Percentiles rank a stretch among this genome's conserved stretches.
Evolutionary conservation across 2,113 vertebrate species (phyloP).

Genomic region (Neogobius melanostomus): DNA sequence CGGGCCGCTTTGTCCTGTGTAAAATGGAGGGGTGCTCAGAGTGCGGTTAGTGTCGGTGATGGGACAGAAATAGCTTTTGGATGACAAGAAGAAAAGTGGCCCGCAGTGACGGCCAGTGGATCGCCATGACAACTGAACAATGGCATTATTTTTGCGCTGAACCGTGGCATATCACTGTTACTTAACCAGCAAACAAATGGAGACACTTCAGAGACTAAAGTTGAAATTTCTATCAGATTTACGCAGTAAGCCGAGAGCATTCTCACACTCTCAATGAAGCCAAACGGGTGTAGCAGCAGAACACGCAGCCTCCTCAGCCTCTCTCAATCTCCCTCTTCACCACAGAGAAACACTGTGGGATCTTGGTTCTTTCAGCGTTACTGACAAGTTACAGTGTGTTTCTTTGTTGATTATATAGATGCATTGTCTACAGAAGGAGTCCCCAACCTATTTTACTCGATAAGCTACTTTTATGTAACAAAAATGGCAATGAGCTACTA

Average conservation of each 20-base stretch:
- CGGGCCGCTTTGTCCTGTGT: constrained; percentile 10
- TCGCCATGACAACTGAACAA: constrained; percentile 18
- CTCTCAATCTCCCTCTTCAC: neutral
- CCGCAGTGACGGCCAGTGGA: neutral
- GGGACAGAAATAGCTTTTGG: constrained; percentile 8
- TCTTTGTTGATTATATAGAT: no score
- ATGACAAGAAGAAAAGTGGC: neutral
- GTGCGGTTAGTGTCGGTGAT: constrained; percentile 15
- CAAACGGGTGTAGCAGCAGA: neutral
- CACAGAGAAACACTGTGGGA: no score
- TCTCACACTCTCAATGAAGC: neutral
- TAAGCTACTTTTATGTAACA: no score
- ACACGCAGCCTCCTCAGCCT: neutral
- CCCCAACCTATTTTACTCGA: no score
- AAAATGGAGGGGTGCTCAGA: neutral
- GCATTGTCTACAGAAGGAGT: no score
- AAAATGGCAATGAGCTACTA: no score
- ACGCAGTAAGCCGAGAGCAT: neutral
- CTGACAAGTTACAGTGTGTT: no score
- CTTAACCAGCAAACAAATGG: neutral
- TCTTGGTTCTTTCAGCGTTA: no score
- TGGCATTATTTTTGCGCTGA: constrained; percentile 7
- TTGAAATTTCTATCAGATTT: neutral
- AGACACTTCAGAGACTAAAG: neutral
- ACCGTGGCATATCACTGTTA: constrained; percentile 1